Evolutionary conservation across 2,797 vertebrate genomes (phyloP), one percentile per base, ranked within the genome.

Genomic region (Sphaeramia orbicularis): DNA sequence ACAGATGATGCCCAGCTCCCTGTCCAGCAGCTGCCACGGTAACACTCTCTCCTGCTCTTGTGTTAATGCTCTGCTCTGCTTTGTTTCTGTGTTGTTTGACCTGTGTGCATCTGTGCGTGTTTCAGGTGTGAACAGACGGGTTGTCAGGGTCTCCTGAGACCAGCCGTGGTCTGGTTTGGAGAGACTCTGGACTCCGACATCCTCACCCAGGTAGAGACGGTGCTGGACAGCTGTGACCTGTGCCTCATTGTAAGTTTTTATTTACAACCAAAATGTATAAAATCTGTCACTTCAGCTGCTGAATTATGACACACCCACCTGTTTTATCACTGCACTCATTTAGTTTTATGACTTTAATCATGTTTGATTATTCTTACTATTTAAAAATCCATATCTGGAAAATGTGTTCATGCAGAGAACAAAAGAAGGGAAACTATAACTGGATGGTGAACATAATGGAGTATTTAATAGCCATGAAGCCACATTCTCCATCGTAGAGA

Each of bases 81-180:
- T 57, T 57, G 13, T 51, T 21, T 1, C 38, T 24, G 49, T 66
- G 75, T 62, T 15, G 55, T 72, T 53, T 69, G 44, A 65, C 74
- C 41, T 64, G 14, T 72, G 18, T 49, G 30, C 70, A 66, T 71
- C 19, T 69, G 11, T 74, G 48, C 77, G 53, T 55, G 19, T 69
- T 45, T 48, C 85, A 98, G 97, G 87, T 99, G 98, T 59, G 94
- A 97, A 76, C 93, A 94, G 64, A 80, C 78, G 0, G 91, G 80
- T 10, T 99, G 97, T 61, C 86, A 75, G 0, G 98, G 96, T 43
- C 94, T 98, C 48, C 92, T 99, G 70, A 95, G 98, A 43, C 98
- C 98, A 51, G 95, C 97, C 0, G 96, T 99, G 0, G 95, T 99
- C 42, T 99, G 98, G 98, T 99, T 99, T 65, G 97, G 97, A 14